Base-by-base conservation (phyloP, 2,888 invertebrate genomes). In the Thymelicus sylvestris region DNA sequence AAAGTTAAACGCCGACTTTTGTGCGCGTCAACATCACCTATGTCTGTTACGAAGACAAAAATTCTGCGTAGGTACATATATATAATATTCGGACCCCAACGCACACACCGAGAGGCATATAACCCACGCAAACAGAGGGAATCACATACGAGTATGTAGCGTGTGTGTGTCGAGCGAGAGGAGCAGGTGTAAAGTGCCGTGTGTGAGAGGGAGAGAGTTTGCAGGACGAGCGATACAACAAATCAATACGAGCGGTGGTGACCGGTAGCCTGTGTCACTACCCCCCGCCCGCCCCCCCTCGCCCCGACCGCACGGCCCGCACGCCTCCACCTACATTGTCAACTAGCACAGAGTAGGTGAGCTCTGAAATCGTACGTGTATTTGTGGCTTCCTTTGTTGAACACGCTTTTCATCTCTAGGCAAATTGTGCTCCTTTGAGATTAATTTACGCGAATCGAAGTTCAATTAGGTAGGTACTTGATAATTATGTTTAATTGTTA, bases 141-240 rank as follows among this genome's bases (percentile, higher is more conserved):
- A 81, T 74, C 80, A 80, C 81, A 79, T 80, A 82, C 83, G 76
- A 77, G 88, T 89, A 86, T 90, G 88, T 90, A 90, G 79, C 88
- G 86, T 87, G 88, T 89, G 88, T 85, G 88, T 89, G 87, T 44
- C 44, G 85, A 76, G 86, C 86, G 89, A 85, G 87, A 83, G 89
- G 84, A 84, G 87, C 86, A 87, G 83, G 83, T 83, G 89, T 81
- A 80, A 67, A 71, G 65, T 74, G 75, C 75, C 74, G 78, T 78
- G 79, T 76, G 89, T 79, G 87, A 74, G 92, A 86, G 90, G 88
- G 93, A 93, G 81, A 80, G 88, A 78, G 78, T 86, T 87, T 88
- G 90, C 93, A 93, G 93, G 94, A 93, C 94, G 91, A 93, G 89
- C 94, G 94, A 94, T 94, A 94, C 94, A 94, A 94, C 94, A 94